Percentiles rank a stretch among this genome's conserved stretches.
phyloP scores from a whole-genome alignment of 2,113 vertebrate genomes.

The Jaculus jaculus region DNA sequence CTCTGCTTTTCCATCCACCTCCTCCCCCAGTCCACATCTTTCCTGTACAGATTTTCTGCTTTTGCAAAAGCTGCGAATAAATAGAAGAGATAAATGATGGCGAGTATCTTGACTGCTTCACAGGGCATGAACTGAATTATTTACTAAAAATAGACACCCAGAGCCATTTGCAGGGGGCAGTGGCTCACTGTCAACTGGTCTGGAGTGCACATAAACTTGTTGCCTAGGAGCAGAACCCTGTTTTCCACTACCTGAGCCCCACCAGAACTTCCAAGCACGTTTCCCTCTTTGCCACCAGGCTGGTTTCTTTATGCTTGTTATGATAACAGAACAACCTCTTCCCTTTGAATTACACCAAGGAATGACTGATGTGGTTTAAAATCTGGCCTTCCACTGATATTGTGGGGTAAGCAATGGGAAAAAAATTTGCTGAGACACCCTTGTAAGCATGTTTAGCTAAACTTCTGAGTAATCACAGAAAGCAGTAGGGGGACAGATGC shows the following conservation, averaged over 20 bases:
- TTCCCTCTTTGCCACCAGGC: background rate
- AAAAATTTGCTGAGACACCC: background rate
- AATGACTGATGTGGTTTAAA: background rate
- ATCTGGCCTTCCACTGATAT: background rate
- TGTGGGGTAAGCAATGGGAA: background rate
- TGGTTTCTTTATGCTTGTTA: background rate
- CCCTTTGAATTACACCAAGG: background rate
- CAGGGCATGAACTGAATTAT: conserved; percentile 28
- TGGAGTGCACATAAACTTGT: background rate
- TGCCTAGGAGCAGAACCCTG: background rate
- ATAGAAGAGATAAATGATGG: background rate
- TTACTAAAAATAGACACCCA: conserved; percentile 51
- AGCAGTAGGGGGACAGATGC: background rate
- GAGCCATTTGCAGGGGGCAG: conserved; percentile 15
- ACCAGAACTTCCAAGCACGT: background rate
- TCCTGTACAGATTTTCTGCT: background rate
- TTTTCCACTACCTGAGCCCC: background rate
- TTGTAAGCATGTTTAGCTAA: background rate
- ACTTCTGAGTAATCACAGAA: background rate
- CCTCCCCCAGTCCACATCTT: background rate
- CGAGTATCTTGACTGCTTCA: background rate
- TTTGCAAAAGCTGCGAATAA: conserved; percentile 19
- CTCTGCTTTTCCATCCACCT: background rate
- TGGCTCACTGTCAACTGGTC: background rate
- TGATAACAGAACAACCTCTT: conserved; percentile 18